Evolutionary conservation across 2,113 vertebrate genomes (phyloP), one percentile per base, ranked within the genome.

Genomic region (Romanogobio albipinnatus): DNA sequence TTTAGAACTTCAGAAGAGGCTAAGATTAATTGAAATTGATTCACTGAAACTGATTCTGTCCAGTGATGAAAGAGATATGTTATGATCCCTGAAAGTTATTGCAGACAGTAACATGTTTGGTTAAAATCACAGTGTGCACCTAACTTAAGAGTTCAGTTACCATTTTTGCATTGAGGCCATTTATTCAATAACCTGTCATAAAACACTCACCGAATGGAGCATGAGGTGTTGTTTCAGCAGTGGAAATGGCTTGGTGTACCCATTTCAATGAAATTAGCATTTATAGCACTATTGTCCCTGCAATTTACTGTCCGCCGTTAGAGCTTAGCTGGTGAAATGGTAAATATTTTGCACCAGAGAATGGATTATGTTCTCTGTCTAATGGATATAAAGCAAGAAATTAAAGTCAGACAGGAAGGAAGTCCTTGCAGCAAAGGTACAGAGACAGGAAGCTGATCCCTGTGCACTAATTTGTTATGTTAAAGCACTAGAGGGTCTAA

Each of bases 221-320:
- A 61, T 45, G 62, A 79, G 22, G 36, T 79, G 58, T n/a, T 33
- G 15, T 36, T 68, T 66, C 79, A 68, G 61, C 10, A 47, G 71
- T 24, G 43, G 22, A 74, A 74, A 74, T 74, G 13, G 45, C 17
- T 81, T 53, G 66, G 45, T 51, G 79, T 49, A 53, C 58, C 79
- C 29, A 36, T 81, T 81, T 68, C 61, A 66, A 68, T 81, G 61
- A 81, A 51, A 81, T 68, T n/a, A 49, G 47, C 78, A 51, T 51
- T 36, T 68, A 51, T 29, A 81, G 59, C 26, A 68, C 43, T 15
- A 79, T 62, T 62, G 58, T 62, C 36, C 76, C 14, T 62, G 77
- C n/a, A 79, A 79, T 62, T 79, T 17, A 43, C 58, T 77, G 33
- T 77, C 22, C 22, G 7, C 53, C 1, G 9, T 43, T 39, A 79